These are phyloP conservation scores for Ceratitis capitata DNA, from an alignment of 1,140 invertebrate species.

Conservation along the genomic window DNA sequence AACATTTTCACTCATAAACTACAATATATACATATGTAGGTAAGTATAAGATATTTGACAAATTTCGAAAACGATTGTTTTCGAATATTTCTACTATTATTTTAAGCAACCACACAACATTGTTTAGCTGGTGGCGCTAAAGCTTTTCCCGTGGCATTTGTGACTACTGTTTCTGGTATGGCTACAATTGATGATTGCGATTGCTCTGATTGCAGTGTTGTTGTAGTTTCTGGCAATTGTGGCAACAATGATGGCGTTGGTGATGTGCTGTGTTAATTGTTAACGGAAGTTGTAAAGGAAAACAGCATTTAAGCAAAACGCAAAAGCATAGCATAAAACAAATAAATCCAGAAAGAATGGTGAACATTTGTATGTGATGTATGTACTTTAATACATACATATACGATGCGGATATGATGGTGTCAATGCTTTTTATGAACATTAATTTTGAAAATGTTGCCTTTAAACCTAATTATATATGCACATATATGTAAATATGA, in stretches of 20 bases:
- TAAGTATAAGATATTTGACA: neutral
- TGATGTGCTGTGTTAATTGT: constrained; percentile 5
- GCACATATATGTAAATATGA: neutral
- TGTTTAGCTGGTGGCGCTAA: neutral
- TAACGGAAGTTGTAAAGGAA: neutral
- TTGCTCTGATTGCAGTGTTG: no score
- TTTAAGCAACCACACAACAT: neutral
- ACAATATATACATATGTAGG: neutral
- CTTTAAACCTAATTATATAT: neutral
- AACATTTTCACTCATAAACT: no score
- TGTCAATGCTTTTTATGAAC: neutral
- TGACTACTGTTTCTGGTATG: neutral
- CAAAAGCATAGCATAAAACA: neutral
- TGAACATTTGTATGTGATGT: neutral
- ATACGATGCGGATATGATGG: neutral
- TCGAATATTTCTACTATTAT: neutral
- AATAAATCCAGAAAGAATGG: no score
- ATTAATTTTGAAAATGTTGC: neutral
- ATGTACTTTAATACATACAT: neutral
- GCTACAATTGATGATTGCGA: neutral
- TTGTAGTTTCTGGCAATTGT: neutral
- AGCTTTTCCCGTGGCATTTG: neutral
- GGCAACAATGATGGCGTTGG: neutral
- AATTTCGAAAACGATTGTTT: neutral
- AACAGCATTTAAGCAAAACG: neutral